Evolutionary conservation across 1,140 invertebrate genomes (phyloP).

Genomic region (Propsilocerus akamusi): DNA sequence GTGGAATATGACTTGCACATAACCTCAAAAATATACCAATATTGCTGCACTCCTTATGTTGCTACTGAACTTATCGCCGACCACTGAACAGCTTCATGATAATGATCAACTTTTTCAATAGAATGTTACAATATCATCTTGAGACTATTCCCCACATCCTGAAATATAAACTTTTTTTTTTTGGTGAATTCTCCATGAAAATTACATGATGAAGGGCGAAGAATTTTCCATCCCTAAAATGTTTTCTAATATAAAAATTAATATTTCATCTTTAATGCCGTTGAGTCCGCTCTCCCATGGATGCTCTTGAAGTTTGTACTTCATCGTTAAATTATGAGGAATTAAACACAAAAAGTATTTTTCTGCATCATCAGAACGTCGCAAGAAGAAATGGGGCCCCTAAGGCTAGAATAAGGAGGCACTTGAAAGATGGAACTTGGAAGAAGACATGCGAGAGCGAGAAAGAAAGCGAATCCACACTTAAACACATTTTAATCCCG

Average conservation of each 20-base stretch:
- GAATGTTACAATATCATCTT: background rate
- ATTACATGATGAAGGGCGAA: background rate
- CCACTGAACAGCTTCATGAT: no score
- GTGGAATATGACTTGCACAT: no score
- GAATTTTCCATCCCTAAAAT: background rate
- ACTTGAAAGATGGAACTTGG: background rate
- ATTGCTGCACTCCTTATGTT: no score
- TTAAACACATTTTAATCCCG: slow-evolving; percentile 1
- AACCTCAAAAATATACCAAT: no score
- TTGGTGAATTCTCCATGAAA: background rate
- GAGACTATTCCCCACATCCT: background rate
- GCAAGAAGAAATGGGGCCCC: background rate
- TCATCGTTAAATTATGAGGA: slow-evolving; percentile 1
- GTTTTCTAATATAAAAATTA: slow-evolving; percentile 4
- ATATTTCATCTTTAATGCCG: background rate
- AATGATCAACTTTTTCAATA: no score
- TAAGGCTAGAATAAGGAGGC: background rate
- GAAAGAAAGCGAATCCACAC: background rate
- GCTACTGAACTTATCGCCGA: no score
- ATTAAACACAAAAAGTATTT: slow-evolving; percentile 1
- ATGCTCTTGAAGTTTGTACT: background rate
- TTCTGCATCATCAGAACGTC: background rate
- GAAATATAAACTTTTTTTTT: background rate
- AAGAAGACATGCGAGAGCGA: background rate
- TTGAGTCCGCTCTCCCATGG: background rate